A percentile compares a stretch with the other conserved stretches of the same genome.
These are phyloP conservation scores for Cantharis rustica DNA, from an alignment of 2,888 invertebrate species.

Conservation along the genomic window DNA sequence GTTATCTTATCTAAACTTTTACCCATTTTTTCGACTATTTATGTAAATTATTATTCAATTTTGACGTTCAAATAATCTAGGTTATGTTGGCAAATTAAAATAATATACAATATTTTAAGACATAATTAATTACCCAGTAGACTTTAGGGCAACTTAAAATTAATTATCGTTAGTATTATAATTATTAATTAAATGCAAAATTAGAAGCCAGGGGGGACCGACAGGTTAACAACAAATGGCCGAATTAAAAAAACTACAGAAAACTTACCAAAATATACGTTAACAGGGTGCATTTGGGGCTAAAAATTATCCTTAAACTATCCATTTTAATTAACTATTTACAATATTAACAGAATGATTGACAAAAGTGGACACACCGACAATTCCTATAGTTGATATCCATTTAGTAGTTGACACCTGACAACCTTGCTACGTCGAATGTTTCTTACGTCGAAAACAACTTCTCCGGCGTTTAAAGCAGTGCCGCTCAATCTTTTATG, in stretches of 20 bases:
- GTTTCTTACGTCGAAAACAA: slow-evolving; percentile 1
- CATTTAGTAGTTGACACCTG: slow-evolving; percentile 6
- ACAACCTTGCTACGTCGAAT: slow-evolving; percentile 7
- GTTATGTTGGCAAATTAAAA: not conserved
- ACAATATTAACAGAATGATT: slow-evolving; percentile 12
- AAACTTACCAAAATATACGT: slow-evolving; percentile 53
- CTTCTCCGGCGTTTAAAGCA: not conserved
- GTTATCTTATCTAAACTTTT: not conserved
- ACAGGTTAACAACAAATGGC: not conserved
- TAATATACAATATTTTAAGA: not conserved
- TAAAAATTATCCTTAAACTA: slow-evolving; percentile 26
- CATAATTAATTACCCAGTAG: not conserved
- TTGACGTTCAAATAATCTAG: not conserved
- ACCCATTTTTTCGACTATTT: not conserved
- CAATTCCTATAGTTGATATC: not conserved
- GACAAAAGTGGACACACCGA: slow-evolving; percentile 5
- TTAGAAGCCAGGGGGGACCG: not conserved
- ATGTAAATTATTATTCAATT: not conserved
- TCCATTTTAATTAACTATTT: slow-evolving; percentile 29
- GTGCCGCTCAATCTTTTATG: not conserved
- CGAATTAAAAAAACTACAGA: slow-evolving; percentile 7
- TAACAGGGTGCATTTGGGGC: slow-evolving; percentile 48
- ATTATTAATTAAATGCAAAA: not conserved
- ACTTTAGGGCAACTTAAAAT: not conserved
- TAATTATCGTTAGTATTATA: not conserved